Percentiles rank a stretch among this genome's conserved stretches.
phyloP scores from a whole-genome alignment of 2,797 vertebrate genomes.

The Poeciliopsis gracilis region DNA sequence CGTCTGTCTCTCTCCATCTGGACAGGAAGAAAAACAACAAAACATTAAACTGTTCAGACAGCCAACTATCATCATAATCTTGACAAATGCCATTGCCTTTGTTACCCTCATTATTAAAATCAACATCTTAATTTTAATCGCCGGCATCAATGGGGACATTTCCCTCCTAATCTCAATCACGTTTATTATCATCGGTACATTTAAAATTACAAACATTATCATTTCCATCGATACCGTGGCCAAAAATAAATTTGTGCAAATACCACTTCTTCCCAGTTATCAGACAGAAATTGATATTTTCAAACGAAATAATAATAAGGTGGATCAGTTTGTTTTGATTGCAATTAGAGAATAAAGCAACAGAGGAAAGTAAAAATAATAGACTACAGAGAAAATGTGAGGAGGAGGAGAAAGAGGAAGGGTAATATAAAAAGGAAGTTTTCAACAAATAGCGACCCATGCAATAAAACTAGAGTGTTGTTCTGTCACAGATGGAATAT shows the following conservation, averaged over 20 bases:
- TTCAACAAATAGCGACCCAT: constrained; percentile 46
- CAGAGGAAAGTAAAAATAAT: constrained; percentile 7
- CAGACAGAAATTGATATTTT: constrained; percentile 46
- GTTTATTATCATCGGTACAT: constrained; percentile 21
- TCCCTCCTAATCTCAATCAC: constrained; percentile 35
- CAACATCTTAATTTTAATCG: constrained; percentile 37
- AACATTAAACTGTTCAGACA: constrained; percentile 50
- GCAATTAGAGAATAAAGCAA: constrained; percentile 27
- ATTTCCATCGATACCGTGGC: constrained; percentile 34
- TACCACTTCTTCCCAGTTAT: constrained; percentile 27
- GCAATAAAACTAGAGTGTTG: constrained; percentile 48
- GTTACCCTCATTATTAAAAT: constrained; percentile 8
- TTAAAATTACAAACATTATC: constrained; percentile 44
- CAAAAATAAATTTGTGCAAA: constrained; percentile 40
- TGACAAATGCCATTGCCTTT: constrained; percentile 1
- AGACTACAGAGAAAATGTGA: constrained; percentile 31
- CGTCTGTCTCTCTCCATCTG: constrained; percentile 89
- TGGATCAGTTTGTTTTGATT: not conserved
- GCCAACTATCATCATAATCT: constrained; percentile 20
- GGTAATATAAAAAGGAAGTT: constrained; percentile 6
- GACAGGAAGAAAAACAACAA: constrained; percentile 47
- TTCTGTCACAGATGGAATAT: constrained; percentile 70
- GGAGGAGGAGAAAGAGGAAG: not conserved
- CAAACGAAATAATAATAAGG: constrained; percentile 44
- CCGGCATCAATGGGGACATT: constrained; percentile 44